Evolutionary conservation across 2,888 invertebrate species (phyloP), one percentile per base, ranked within the genome.

Genomic region (Sarcophaga carnaria): DNA sequence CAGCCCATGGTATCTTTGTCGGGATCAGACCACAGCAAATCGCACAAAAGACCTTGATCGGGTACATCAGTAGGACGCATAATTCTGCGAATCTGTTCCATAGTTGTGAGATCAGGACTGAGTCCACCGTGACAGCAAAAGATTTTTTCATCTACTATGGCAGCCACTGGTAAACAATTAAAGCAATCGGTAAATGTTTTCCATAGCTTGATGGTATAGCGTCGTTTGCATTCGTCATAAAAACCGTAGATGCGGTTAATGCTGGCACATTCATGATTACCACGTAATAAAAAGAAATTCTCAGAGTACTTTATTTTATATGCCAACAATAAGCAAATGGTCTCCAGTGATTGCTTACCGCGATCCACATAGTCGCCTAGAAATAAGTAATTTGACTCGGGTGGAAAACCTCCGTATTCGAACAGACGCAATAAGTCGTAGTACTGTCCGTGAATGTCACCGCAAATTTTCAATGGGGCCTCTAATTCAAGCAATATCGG

Each of bases 121-220:
- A 97, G 95, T 90, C 99, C 99, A 90, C 96, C 96, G 92, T 96
- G 96, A 93, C 96, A 96, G 93, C 96, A 96, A 94, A 96, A 96
- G 90, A 96, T 96, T 94, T 96, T 96, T 93, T 96, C 96, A 93
- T 93, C 93, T 45, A 93, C 97, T 94, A 99, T 99, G 90, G 99
- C 99, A 75, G 99, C 99, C 60, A 99, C 99, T 66, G 99, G 99
- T 94, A 99, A 95, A 94, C 99, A 99, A 95, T 99, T 99, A 94
- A 99, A 99, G 94, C 99, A 99, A 94, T 99, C 99, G 92, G 99
- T 99, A 94, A 99, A 99, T 17, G 99, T 99, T 95, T 99, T 99
- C 99, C 99, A 99, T 93, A 99, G 94, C 94, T 99, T 99, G 92
- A 99, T 99, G 95, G 99, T 99, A 94, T 99, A 99, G 91, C 96